Percentiles rank a stretch among this genome's conserved stretches.
These are phyloP conservation scores for Saxicola maurus DNA, from an alignment of 2,797 vertebrate species.

Conservation along the genomic window DNA sequence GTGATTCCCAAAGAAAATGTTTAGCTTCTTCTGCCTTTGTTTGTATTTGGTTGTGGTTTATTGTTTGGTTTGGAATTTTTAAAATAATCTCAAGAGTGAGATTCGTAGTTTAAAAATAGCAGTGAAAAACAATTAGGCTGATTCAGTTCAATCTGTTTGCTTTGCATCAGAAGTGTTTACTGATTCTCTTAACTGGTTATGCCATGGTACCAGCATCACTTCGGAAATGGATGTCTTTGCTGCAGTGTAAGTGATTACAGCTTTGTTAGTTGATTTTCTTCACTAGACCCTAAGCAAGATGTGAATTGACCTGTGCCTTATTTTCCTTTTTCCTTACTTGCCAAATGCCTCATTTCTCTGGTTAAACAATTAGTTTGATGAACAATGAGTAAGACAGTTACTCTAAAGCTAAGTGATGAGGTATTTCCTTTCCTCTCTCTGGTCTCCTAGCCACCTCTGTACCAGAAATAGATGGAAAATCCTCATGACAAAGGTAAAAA, in stretches of 20 bases:
- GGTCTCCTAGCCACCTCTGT: too few species aligned
- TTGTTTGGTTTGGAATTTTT: background rate
- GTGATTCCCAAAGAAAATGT: background rate
- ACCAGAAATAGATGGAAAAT: too few species aligned
- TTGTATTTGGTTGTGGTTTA: background rate
- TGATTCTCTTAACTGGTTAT: background rate
- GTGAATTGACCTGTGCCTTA: background rate
- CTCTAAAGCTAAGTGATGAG: background rate
- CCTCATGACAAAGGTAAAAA: too few species aligned
- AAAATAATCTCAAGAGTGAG: background rate
- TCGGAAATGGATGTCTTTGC: background rate
- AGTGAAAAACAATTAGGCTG: background rate
- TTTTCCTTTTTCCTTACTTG: background rate
- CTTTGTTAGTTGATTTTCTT: background rate
- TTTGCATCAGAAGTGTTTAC: background rate
- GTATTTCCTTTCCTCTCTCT: too few species aligned
- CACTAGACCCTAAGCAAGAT: background rate
- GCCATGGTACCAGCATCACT: rapidly evolving
- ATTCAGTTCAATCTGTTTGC: background rate
- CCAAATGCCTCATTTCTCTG: background rate
- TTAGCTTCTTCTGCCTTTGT: background rate
- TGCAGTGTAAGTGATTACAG: background rate
- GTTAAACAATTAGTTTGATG: background rate
- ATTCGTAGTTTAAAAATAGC: background rate
- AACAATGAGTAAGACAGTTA: background rate